Evolutionary conservation across 2,113 vertebrate genomes (phyloP).

Genomic region (Hyperopisus bebe): DNA sequence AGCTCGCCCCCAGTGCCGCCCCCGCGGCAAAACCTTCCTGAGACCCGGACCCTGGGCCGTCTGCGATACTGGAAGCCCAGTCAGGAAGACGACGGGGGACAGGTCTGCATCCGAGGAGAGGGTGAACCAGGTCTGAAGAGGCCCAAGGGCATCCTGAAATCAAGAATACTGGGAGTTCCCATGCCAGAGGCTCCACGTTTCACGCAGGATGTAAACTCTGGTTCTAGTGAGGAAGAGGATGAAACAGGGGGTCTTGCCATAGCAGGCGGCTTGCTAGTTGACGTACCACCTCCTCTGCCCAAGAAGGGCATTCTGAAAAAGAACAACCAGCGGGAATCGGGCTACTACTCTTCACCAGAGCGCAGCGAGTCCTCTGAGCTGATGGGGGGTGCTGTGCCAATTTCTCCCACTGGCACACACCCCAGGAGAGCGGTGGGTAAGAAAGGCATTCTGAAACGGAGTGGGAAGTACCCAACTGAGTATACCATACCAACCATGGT

Average conservation of each 20-base stretch:
- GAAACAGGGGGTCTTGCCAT: conserved; percentile 41
- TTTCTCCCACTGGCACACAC: conserved; percentile 53
- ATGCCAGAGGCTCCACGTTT: conserved; percentile 66
- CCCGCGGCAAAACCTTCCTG: conserved; percentile 85
- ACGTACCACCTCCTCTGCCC: conserved; percentile 74
- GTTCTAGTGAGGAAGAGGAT: conserved; percentile 52
- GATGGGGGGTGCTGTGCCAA: conserved; percentile 58
- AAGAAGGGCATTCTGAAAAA: conserved; percentile 98
- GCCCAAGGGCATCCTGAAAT: conserved; percentile 94
- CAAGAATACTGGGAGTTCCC: conserved; percentile 64
- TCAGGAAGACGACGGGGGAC: conserved; percentile 81
- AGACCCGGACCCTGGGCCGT: conserved; percentile 54
- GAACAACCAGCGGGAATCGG: conserved; percentile 84
- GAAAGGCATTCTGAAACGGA: conserved; percentile 93
- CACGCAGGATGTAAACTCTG: conserved; percentile 66
- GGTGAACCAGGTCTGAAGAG: conserved; percentile 80
- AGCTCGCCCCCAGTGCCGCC: conserved; percentile 86
- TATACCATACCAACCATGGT: conserved; percentile 49
- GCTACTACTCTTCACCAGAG: conserved; percentile 96
- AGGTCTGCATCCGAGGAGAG: conserved; percentile 53
- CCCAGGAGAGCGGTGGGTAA: conserved; percentile 55
- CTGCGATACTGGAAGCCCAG: conserved; percentile 88
- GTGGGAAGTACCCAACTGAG: conserved; percentile 79
- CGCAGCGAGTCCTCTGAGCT: conserved; percentile 87
- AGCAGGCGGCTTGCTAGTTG: conserved; percentile 57